Percentiles rank a stretch among this genome's conserved stretches.
Conservation (phyloP, 2,113 vertebrate genomes). For the Sphyrna mokarran region DNA sequence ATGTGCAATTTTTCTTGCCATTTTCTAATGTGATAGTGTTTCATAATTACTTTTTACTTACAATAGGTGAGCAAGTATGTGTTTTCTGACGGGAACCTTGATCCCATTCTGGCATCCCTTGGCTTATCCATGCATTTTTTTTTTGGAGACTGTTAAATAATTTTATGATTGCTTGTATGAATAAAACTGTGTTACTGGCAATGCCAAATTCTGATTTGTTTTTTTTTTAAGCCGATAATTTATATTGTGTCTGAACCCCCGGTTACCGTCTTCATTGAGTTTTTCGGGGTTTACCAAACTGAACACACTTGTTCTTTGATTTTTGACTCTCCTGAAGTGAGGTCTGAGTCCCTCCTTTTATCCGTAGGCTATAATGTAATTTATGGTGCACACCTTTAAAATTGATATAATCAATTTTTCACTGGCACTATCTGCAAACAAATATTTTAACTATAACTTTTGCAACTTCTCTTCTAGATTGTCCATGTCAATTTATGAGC, state of each 20-base stretch:
- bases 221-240: not conserved
- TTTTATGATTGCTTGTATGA: conserved; percentile 33
- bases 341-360: not conserved
- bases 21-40: conserved; percentile 32
- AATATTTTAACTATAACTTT: not conserved
- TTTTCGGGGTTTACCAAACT: not conserved
- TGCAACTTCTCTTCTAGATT: not conserved
- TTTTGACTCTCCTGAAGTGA: not conserved
- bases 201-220: not conserved
- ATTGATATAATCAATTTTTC: not conserved
- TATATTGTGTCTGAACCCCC: not conserved
- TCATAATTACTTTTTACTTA: conserved; percentile 32
- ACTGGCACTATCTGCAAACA: not conserved
- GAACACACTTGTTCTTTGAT: not conserved
- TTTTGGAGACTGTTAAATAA: conserved; percentile 24
- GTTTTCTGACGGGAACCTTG: not conserved
- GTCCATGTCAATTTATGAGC: not conserved
- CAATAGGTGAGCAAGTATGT: conserved; percentile 28
- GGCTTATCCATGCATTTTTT: conserved; percentile 1
- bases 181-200: conserved; percentile 2
- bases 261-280: not conserved
- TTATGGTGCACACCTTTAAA: not conserved
- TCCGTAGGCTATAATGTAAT: not conserved
- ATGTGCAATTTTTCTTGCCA: conserved; percentile 29
- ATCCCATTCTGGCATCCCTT: not conserved